Percentiles rank a stretch among this genome's conserved stretches.
Evolutionary conservation across 2,113 vertebrate genomes (phyloP).

Genomic region (Hiodon alosoides): DNA sequence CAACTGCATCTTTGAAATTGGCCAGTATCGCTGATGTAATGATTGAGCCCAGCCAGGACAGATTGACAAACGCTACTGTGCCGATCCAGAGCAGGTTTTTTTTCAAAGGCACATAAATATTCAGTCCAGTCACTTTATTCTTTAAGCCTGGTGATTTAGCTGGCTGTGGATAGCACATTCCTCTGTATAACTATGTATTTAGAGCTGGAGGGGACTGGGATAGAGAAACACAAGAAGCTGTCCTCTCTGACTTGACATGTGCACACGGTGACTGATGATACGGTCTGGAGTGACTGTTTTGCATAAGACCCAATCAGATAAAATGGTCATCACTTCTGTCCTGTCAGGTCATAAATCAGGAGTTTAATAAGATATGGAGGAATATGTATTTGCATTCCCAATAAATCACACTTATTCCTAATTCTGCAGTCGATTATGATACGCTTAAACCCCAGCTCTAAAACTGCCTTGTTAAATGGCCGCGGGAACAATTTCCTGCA

Average conservation of each 20-base stretch:
- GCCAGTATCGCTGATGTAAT: slow-evolving; percentile 13
- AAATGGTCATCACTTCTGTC: slow-evolving; percentile 55
- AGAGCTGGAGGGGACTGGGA: slow-evolving; percentile 38
- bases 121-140: slow-evolving; percentile 15
- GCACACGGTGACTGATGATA: slow-evolving; percentile 51
- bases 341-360: slow-evolving; percentile 58
- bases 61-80: slow-evolving; percentile 31
- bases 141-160: slow-evolving; percentile 43
- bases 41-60: slow-evolving; percentile 6
- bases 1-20: slow-evolving; percentile 7
- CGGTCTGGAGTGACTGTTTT: slow-evolving; percentile 59
- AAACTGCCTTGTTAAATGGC: too few species aligned
- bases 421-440: slow-evolving; percentile 63
- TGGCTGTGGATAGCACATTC: slow-evolving; percentile 33
- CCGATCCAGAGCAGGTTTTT: slow-evolving; percentile 30
- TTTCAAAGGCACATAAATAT: slow-evolving; percentile 41
- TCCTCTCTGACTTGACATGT: slow-evolving; percentile 36
- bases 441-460: slow-evolving; percentile 5
- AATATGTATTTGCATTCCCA: slow-evolving; percentile 57
- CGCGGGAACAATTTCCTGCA: too few species aligned
- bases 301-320: slow-evolving; percentile 63
- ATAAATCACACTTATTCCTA: slow-evolving; percentile 64
- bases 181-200: slow-evolving; percentile 40
- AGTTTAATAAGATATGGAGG: slow-evolving; percentile 47
- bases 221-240: slow-evolving; percentile 29